Conservation (phyloP, 2,113 vertebrate species). For the Sceloporus undulatus region DNA sequence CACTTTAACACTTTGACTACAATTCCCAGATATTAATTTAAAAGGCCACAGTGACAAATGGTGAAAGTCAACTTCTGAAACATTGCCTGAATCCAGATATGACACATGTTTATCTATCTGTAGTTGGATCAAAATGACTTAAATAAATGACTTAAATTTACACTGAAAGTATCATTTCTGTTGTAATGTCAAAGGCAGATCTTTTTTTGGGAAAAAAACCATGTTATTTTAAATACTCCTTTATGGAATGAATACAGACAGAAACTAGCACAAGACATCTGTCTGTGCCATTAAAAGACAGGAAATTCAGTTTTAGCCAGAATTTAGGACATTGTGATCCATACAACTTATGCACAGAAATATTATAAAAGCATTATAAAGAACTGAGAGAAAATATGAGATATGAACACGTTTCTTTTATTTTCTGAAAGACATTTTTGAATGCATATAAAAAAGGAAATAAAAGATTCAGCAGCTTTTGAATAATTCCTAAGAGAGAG, state of each 20-base stretch:
- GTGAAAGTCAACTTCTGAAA: too few species aligned
- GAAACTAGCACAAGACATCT: background rate
- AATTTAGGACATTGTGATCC: background rate
- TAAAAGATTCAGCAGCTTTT: background rate
- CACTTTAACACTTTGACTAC: too few species aligned
- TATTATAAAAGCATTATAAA: too few species aligned
- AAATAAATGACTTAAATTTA: too few species aligned
- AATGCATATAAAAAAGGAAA: background rate
- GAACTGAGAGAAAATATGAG: background rate
- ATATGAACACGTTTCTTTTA: background rate
- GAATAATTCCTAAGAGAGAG: background rate
- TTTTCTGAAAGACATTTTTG: background rate
- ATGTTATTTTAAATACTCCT: background rate
- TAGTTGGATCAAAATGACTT: too few species aligned
- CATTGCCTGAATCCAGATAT: too few species aligned
- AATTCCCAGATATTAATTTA: too few species aligned
- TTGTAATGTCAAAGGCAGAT: background rate
- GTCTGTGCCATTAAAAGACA: background rate
- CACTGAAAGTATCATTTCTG: background rate
- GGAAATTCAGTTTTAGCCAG: background rate
- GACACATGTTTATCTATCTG: too few species aligned
- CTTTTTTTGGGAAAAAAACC: constrained; percentile 1
- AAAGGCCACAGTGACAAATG: too few species aligned
- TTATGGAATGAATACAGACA: background rate
- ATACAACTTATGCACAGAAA: background rate